phyloP scores from a whole-genome alignment of 2,888 invertebrate species.

The Dione juno region DNA sequence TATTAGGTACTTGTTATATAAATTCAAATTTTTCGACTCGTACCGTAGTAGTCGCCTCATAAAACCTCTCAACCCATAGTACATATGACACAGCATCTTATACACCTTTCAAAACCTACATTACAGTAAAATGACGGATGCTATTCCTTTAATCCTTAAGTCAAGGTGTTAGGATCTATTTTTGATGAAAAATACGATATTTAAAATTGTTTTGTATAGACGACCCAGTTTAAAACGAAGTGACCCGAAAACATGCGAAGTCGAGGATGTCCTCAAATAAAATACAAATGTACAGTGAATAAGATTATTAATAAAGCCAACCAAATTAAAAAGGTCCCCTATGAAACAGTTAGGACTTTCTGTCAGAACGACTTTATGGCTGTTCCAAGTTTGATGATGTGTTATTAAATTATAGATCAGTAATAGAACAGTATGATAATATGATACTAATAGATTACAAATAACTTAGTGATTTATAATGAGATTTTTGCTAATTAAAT shows the following conservation, averaged over 20 bases:
- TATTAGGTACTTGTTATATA: no score
- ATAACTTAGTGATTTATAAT: no score
- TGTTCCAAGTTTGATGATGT: background rate
- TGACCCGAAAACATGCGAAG: slow-evolving; percentile 42
- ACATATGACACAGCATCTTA: slow-evolving; percentile 38
- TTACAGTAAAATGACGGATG: slow-evolving; percentile 32
- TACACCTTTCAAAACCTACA: slow-evolving; percentile 42
- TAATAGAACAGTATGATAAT: no score
- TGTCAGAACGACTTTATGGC: background rate
- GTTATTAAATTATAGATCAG: no score
- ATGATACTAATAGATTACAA: no score
- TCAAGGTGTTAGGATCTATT: slow-evolving; percentile 19
- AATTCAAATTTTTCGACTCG: background rate
- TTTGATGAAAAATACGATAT: slow-evolving; percentile 7
- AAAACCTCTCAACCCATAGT: slow-evolving; percentile 33
- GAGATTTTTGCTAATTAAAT: no score
- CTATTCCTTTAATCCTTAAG: background rate
- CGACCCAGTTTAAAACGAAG: slow-evolving; percentile 43
- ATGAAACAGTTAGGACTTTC: background rate
- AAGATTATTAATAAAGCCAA: slow-evolving; percentile 36
- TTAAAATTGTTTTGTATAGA: slow-evolving; percentile 31
- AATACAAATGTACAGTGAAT: slow-evolving; percentile 41
- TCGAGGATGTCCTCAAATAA: slow-evolving; percentile 41
- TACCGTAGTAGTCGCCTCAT: slow-evolving; percentile 23
- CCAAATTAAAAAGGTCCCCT: background rate